These are phyloP conservation scores for Cryptoprocta ferox DNA, from an alignment of 2,797 vertebrate species.

Conservation along the genomic window DNA sequence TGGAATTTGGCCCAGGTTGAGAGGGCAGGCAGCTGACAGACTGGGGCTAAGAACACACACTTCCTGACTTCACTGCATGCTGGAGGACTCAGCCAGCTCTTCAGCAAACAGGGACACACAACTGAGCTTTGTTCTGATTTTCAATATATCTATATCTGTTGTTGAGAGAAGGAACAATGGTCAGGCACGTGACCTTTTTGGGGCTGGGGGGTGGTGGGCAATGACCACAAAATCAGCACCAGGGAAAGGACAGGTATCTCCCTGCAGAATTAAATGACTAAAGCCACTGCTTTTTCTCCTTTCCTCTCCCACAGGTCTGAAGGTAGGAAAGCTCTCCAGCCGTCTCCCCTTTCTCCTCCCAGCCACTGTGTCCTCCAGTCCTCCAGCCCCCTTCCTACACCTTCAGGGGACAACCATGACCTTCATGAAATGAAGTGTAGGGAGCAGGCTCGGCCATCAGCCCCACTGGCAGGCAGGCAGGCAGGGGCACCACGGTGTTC, in stretches of 20 bases:
- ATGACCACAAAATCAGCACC: neutral
- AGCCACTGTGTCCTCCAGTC: neutral
- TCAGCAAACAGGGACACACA: neutral
- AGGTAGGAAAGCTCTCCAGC: conserved; percentile 9
- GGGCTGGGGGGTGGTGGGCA: too few relatives aligned
- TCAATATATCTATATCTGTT: neutral
- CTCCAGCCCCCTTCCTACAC: neutral
- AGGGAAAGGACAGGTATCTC: neutral
- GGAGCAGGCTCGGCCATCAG: neutral
- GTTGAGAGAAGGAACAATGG: neutral
- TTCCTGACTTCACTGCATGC: neutral
- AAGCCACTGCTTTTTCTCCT: neutral
- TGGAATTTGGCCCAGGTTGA: neutral
- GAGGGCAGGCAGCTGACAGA: neutral
- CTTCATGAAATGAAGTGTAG: neutral
- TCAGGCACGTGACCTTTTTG: neutral
- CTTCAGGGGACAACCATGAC: neutral
- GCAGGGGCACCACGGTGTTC: neutral
- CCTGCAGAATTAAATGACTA: neutral
- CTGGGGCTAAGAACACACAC: neutral
- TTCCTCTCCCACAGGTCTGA: conserved; percentile 34
- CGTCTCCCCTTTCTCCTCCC: neutral
- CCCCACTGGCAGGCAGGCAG: fast-evolving
- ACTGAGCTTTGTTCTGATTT: neutral
- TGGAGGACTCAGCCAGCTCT: neutral